Conservation (phyloP, 2,113 vertebrate species). For the Cnemophilus loriae region DNA sequence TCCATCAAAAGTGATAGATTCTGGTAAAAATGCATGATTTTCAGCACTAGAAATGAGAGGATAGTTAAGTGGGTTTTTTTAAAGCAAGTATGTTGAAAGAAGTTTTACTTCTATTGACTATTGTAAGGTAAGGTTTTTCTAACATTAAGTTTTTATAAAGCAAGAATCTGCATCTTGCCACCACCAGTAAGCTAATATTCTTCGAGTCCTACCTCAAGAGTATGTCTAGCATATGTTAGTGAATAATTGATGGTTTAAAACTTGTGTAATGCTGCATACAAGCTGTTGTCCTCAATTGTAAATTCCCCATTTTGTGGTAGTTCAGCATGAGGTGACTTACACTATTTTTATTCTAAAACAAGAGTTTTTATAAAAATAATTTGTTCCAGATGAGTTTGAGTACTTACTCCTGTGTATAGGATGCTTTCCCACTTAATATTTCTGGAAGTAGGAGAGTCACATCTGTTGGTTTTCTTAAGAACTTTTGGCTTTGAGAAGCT, state of each 20-base stretch:
- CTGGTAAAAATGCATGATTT: neutral
- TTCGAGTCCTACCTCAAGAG: neutral
- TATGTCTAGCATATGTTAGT: neutral
- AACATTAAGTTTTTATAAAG: neutral
- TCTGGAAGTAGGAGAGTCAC: neutral
- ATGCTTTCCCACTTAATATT: neutral
- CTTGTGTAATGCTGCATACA: neutral
- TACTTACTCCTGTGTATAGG: neutral
- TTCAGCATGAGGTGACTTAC: neutral
- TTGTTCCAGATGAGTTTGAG: neutral
- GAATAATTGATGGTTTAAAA: neutral
- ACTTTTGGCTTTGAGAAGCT: neutral
- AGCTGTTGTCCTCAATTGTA: neutral
- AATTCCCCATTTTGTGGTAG: neutral
- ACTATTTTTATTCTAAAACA: neutral
- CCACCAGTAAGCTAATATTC: neutral
- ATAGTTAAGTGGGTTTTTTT: neutral
- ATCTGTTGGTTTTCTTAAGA: neutral
- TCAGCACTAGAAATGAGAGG: neutral
- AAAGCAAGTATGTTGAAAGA: neutral
- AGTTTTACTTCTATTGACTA: neutral
- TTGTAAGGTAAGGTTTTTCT: neutral
- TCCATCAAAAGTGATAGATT: neutral
- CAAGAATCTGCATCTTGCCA: neutral
- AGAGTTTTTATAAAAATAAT: neutral